These are phyloP conservation scores for Manis javanica DNA, from an alignment of 2,797 vertebrate genomes.

Conservation along the genomic window DNA sequence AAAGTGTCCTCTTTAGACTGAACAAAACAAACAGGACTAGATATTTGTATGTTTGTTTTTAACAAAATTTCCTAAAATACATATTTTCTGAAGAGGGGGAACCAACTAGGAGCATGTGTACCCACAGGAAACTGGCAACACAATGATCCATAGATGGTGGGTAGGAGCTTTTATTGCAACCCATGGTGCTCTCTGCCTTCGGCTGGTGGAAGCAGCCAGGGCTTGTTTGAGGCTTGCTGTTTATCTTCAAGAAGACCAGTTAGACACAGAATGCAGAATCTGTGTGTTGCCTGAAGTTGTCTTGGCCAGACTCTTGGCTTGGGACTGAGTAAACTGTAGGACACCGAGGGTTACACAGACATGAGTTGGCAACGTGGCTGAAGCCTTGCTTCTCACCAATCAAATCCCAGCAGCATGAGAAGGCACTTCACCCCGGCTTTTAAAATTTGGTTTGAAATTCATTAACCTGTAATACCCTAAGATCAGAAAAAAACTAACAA, in stretches of 20 bases:
- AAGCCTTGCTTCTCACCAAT: not conserved
- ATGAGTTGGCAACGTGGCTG: not conserved
- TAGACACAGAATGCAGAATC: not conserved
- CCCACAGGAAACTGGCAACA: not conserved
- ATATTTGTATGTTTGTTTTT: not conserved
- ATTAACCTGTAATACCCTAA: not conserved
- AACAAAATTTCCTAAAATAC: slow-evolving; percentile 22
- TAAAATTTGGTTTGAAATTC: slow-evolving; percentile 38
- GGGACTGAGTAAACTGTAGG: not conserved
- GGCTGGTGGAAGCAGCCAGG: not conserved
- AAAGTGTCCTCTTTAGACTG: not conserved
- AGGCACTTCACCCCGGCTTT: not conserved
- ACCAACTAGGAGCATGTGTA: not conserved
- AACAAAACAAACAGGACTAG: not conserved
- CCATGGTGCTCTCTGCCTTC: not conserved
- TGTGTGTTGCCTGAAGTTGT: not conserved
- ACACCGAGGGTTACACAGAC: not conserved
- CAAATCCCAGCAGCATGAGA: not conserved
- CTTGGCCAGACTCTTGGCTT: not conserved
- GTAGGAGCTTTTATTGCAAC: not conserved
- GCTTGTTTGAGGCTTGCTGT: not conserved
- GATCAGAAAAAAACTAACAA: not conserved
- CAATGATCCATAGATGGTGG: not conserved
- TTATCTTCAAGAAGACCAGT: not conserved
- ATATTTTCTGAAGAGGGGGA: not conserved